These are phyloP conservation scores for Carassius carassius DNA, from an alignment of 2,113 vertebrate species.

Conservation along the genomic window DNA sequence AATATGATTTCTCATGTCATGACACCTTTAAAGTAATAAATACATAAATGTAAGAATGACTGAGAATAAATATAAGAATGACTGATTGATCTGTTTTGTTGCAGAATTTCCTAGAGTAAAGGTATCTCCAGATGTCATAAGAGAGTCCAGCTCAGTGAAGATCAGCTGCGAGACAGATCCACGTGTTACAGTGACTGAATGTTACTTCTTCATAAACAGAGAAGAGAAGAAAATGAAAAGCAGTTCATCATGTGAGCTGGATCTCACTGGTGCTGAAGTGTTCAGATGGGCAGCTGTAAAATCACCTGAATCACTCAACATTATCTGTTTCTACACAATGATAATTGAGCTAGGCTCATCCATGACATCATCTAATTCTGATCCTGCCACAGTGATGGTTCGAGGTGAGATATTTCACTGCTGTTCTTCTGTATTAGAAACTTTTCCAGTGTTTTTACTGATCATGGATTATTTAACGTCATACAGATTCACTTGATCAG, in stretches of 20 bases:
- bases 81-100: neutral
- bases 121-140: neutral
- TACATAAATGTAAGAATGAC: too few relatives aligned
- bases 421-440: accelerated
- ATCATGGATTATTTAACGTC: neutral
- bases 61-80: too few relatives aligned
- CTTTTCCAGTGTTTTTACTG: too few relatives aligned
- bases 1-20: too few relatives aligned
- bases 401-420: conserved; percentile 27
- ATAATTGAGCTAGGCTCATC: accelerated
- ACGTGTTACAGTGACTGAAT: neutral
- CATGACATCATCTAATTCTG: neutral
- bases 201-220: conserved; percentile 21
- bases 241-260: conserved; percentile 5
- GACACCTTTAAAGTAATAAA: too few relatives aligned
- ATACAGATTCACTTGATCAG: neutral
- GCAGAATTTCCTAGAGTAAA: conserved; percentile 10
- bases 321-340: neutral
- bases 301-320: neutral
- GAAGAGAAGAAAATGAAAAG: neutral
- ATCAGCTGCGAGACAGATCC: conserved; percentile 2
- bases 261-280: conserved; percentile 30
- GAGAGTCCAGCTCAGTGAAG: conserved; percentile 19
- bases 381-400: conserved; percentile 6
- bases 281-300: conserved; percentile 28